Conservation (phyloP, 2,888 invertebrate genomes). For the Clivina fossor region DNA sequence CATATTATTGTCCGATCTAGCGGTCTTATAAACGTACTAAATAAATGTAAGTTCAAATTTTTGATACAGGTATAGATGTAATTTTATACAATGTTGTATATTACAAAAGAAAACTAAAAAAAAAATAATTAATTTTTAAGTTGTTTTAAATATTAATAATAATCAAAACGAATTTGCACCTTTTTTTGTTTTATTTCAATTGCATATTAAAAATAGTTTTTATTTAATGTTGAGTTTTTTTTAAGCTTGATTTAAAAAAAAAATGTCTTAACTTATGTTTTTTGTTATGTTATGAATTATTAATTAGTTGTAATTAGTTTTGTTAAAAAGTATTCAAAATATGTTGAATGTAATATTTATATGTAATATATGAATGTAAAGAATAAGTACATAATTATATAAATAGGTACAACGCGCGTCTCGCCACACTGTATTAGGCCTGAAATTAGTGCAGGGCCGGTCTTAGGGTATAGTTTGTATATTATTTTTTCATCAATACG, state of each 20-base stretch:
- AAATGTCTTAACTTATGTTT: conserved; percentile 13
- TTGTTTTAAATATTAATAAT: too few relatives aligned
- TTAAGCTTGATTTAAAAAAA: background rate
- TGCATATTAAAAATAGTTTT: too few relatives aligned
- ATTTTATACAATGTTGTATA: conserved; percentile 24
- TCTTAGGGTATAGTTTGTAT: conserved; percentile 22
- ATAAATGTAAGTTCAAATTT: conserved; percentile 28
- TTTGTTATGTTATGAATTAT: conserved; percentile 22
- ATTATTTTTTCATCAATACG: conserved; percentile 12
- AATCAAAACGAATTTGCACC: background rate
- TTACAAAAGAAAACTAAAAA: conserved; percentile 11
- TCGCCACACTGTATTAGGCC: too few relatives aligned
- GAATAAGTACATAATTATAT: conserved; percentile 12
- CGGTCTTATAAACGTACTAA: conserved; percentile 25
- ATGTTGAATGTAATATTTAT: conserved; percentile 20
- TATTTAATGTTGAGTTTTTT: background rate
- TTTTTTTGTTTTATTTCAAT: background rate
- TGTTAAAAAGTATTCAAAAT: background rate
- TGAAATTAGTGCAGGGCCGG: conserved; percentile 10
- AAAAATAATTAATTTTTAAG: conserved; percentile 8
- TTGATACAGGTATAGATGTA: conserved; percentile 31
- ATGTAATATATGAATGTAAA: conserved; percentile 25
- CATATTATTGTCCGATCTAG: too few relatives aligned
- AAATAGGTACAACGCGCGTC: background rate
- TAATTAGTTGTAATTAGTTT: conserved; percentile 9